phyloP scores from a whole-genome alignment of 2,888 invertebrate genomes.

The Griposia aprilina region DNA sequence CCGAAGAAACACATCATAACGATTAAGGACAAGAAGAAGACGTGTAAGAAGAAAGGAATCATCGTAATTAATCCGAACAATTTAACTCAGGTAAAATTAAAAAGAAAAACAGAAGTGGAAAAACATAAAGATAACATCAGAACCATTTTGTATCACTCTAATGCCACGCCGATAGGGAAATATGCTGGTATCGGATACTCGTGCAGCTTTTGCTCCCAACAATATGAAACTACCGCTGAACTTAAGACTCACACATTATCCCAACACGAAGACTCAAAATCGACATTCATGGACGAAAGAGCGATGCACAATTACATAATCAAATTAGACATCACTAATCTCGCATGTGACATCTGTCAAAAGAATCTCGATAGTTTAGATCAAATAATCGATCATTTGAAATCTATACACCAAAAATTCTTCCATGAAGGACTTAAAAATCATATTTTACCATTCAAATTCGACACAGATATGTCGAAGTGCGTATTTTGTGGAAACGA shows the following conservation, averaged over 20 bases:
- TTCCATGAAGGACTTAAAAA: constrained; percentile 71
- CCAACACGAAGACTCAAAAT: constrained; percentile 71
- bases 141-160: constrained; percentile 77
- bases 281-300: constrained; percentile 76
- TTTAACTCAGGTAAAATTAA: constrained; percentile 34
- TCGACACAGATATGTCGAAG: constrained; percentile 58
- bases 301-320: constrained; percentile 67
- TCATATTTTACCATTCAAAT: constrained; percentile 77
- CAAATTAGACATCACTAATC: constrained; percentile 77
- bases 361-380: constrained; percentile 63
- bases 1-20: constrained; percentile 33
- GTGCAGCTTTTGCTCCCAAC: constrained; percentile 79
- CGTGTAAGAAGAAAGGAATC: constrained; percentile 34
- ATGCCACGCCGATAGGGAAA: constrained; percentile 82
- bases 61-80: constrained; percentile 40
- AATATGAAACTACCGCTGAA: constrained; percentile 73
- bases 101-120: constrained; percentile 61
- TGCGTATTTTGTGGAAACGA: constrained; percentile 70
- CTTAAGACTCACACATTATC: constrained; percentile 78
- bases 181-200: constrained; percentile 77
- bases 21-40: constrained; percentile 3
- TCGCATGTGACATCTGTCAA: constrained; percentile 74
- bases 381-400: constrained; percentile 71
- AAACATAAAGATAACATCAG: constrained; percentile 78
- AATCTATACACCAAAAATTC: constrained; percentile 65